phyloP scores from a whole-genome alignment of 2,888 invertebrate genomes.

The Pyrocoelia pectoralis region DNA sequence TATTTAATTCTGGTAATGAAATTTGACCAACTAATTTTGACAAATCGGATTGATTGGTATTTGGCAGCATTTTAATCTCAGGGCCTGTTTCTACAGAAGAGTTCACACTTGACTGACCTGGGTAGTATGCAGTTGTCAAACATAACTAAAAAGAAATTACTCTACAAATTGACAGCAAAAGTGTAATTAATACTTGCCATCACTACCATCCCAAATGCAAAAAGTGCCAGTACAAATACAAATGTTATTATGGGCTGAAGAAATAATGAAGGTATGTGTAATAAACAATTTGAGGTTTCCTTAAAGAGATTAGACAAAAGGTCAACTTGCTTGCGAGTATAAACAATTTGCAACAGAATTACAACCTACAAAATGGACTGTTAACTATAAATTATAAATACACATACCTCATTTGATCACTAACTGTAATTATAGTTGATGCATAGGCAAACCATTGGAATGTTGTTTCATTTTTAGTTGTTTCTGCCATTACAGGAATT shows the following conservation, averaged over 20 bases:
- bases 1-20: conserved; percentile 45
- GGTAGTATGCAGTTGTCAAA: conserved; percentile 84
- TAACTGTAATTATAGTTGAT: conserved; percentile 87
- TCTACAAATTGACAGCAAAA: not conserved
- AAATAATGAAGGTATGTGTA: conserved; percentile 83
- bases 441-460: conserved; percentile 86
- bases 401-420: too few relatives aligned
- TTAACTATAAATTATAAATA: too few relatives aligned
- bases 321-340: conserved; percentile 81
- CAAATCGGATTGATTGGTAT: conserved; percentile 15
- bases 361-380: conserved; percentile 66
- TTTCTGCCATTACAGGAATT: conserved; percentile 71
- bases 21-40: conserved; percentile 33
- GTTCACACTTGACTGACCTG: conserved; percentile 49
- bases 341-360: conserved; percentile 75
- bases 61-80: not conserved
- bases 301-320: conserved; percentile 86
- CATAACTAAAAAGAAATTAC: conserved; percentile 63
- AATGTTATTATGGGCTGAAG: conserved; percentile 88
- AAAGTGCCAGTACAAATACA: conserved; percentile 77
- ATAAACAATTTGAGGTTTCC: conserved; percentile 89
- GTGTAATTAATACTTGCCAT: conserved; percentile 65
- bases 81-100: conserved; percentile 41
- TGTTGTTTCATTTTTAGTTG: conserved; percentile 84
- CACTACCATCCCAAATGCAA: conserved; percentile 86